phyloP scores from a whole-genome alignment of 2,888 invertebrate genomes.

The Ectemnius cavifrons region DNA sequence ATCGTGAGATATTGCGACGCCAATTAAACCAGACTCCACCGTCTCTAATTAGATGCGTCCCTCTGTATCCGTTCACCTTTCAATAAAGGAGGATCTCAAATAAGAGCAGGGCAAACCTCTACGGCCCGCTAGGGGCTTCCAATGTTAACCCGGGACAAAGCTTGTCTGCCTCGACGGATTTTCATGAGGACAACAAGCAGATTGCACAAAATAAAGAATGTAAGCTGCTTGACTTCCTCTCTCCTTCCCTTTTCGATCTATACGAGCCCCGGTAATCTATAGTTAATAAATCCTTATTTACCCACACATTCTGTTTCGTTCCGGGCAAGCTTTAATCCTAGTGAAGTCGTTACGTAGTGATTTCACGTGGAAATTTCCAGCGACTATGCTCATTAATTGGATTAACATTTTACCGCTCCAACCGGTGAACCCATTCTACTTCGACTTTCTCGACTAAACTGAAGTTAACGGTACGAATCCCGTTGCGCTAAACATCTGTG shows the following conservation, averaged over 20 bases:
- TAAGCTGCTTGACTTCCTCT: background rate
- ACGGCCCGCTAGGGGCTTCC: background rate
- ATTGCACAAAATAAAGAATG: no score
- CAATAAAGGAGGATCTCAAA: background rate
- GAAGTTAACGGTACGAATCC: background rate
- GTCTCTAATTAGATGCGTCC: background rate
- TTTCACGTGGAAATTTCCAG: conserved; percentile 35
- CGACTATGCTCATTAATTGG: conserved; percentile 65
- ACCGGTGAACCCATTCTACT: conserved; percentile 24
- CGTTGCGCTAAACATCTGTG: background rate
- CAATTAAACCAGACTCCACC: background rate
- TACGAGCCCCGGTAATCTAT: background rate
- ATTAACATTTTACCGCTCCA: conserved; percentile 56
- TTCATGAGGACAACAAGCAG: background rate
- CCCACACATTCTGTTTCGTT: conserved; percentile 36
- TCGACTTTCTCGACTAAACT: background rate
- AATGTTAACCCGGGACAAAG: no score
- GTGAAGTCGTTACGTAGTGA: conserved; percentile 48
- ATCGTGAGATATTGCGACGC: background rate
- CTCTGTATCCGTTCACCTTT: background rate
- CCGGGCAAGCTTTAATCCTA: conserved; percentile 50
- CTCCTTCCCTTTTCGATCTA: background rate
- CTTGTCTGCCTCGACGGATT: background rate
- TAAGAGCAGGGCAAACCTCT: background rate
- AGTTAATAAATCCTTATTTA: conserved; percentile 66